These are phyloP conservation scores for Zaprionus lineosus DNA, from an alignment of 2,888 invertebrate species.

Conservation along the genomic window DNA sequence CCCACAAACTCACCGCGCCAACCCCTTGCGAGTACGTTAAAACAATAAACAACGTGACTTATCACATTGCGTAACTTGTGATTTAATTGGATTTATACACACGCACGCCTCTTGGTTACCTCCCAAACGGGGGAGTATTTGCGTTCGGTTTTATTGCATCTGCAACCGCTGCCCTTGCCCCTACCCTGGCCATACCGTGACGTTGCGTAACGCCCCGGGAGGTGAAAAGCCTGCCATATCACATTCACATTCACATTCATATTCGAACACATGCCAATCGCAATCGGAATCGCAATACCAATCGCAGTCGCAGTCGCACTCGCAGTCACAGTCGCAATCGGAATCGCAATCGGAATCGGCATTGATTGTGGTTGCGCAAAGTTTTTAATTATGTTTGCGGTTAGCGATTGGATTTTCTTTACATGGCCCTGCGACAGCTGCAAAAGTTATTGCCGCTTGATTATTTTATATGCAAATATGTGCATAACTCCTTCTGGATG, in stretches of 20 bases:
- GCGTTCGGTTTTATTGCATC: conserved; percentile 43
- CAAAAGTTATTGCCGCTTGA: conserved; percentile 41
- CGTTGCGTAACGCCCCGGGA: conserved; percentile 32
- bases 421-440: conserved; percentile 24
- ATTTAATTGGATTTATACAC: conserved; percentile 77
- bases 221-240: conserved; percentile 13
- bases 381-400: conserved; percentile 78
- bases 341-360: conserved; percentile 35
- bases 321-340: conserved; percentile 34
- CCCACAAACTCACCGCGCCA: not conserved
- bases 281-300: conserved; percentile 31
- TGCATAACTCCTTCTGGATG: not conserved
- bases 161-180: conserved; percentile 14
- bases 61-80: conserved; percentile 78
- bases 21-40: conserved; percentile 28
- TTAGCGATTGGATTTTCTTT: conserved; percentile 70
- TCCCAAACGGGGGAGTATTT: conserved; percentile 24
- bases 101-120: conserved; percentile 12
- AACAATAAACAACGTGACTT: conserved; percentile 79
- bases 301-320: conserved; percentile 26
- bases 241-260: conserved; percentile 3
- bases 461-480: conserved; percentile 29
- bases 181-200: not conserved
- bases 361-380: conserved; percentile 72
- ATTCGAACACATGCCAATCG: conserved; percentile 17